phyloP scores from a whole-genome alignment of 2,888 invertebrate genomes.

The Anoplius nigerrimus region DNA sequence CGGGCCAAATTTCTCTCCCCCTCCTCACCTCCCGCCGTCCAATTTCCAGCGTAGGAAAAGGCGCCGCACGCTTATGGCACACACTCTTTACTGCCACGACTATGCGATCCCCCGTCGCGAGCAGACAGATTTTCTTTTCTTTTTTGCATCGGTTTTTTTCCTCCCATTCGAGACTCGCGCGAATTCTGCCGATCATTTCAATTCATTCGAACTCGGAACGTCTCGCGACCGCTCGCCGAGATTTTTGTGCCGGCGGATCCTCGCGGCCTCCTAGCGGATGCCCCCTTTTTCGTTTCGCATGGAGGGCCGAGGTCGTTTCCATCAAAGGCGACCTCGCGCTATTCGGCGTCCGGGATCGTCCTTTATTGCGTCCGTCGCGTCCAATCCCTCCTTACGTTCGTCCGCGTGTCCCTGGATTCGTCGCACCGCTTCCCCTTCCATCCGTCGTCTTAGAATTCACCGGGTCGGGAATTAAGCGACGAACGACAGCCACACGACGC shows the following conservation, averaged over 20 bases:
- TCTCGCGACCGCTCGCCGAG: too few relatives aligned
- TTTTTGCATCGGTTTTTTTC: too few relatives aligned
- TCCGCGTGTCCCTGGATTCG: slow-evolving; percentile 35
- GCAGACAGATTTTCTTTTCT: too few relatives aligned
- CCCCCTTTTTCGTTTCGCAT: too few relatives aligned
- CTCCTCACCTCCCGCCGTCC: too few relatives aligned
- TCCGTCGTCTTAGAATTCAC: slow-evolving; percentile 28
- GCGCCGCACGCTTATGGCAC: too few relatives aligned
- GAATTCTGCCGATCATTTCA: too few relatives aligned
- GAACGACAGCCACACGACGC: slow-evolving; percentile 43
- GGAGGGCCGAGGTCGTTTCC: neutral
- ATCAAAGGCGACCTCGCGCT: too few relatives aligned
- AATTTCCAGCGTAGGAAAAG: too few relatives aligned
- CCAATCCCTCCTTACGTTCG: slow-evolving; percentile 1
- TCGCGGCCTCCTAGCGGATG: neutral
- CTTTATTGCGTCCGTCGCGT: neutral
- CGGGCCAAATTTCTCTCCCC: too few relatives aligned
- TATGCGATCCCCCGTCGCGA: neutral
- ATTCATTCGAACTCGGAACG: too few relatives aligned
- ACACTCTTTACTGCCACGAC: neutral
- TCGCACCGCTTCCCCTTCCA: slow-evolving; percentile 36
- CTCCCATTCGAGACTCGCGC: too few relatives aligned
- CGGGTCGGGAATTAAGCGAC: slow-evolving; percentile 51
- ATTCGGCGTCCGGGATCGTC: neutral
- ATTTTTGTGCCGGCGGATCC: neutral